A percentile compares a stretch with the other conserved stretches of the same genome.
These are phyloP conservation scores for Psittacula derbiana DNA, from an alignment of 2,797 vertebrate genomes.

Conservation along the genomic window DNA sequence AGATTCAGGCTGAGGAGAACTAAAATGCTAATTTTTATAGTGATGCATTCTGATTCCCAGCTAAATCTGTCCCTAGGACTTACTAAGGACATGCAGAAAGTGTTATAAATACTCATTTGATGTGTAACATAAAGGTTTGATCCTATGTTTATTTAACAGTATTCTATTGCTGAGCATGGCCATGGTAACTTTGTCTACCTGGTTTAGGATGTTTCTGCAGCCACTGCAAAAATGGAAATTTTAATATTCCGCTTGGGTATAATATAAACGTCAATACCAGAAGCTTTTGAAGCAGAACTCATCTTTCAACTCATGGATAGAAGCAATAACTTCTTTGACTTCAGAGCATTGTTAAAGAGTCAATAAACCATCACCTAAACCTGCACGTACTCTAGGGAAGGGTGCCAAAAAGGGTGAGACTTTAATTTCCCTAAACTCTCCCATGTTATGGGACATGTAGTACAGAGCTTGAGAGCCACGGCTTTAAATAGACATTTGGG, in stretches of 20 bases:
- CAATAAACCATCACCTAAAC: not conserved
- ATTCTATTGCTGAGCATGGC: not conserved
- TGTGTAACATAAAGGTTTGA: not conserved
- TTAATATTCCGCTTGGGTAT: not conserved
- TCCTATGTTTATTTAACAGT: not conserved
- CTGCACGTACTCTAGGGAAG: not conserved
- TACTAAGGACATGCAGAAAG: not conserved
- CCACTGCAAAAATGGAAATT: not conserved
- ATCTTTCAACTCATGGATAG: not conserved
- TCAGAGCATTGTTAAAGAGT: not conserved
- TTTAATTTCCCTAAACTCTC: not conserved
- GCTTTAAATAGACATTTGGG: not conserved
- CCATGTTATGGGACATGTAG: not conserved
- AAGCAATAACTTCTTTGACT: not conserved
- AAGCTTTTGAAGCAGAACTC: not conserved
- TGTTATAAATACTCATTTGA: not conserved
- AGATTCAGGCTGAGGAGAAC: not conserved
- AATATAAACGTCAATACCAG: not conserved
- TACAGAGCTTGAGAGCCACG: not conserved
- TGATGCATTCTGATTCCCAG: not conserved
- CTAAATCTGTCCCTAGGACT: not conserved
- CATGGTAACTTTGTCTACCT: not conserved
- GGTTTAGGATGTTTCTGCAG: slow-evolving; percentile 7
- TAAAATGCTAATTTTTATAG: not conserved
- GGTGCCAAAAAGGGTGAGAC: not conserved